phyloP scores from a whole-genome alignment of 2,113 vertebrate species.

The Rhineura floridana region DNA sequence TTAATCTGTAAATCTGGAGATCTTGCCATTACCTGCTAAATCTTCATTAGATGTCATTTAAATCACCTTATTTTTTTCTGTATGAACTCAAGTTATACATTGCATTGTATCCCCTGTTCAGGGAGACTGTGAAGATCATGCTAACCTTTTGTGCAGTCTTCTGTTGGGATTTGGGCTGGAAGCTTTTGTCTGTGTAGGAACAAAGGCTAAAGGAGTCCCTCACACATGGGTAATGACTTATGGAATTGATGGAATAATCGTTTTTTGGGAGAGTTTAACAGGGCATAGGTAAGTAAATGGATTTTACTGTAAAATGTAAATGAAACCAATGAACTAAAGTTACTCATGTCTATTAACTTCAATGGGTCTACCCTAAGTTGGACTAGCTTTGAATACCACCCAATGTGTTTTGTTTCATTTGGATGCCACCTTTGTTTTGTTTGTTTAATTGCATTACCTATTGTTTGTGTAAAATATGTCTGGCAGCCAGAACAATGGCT shows the following conservation, averaged over 20 bases:
- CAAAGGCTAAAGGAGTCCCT: conserved; percentile 87
- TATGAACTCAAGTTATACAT: not conserved
- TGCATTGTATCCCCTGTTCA: conserved; percentile 56
- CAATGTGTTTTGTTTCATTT: not conserved
- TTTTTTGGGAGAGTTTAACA: conserved; percentile 97
- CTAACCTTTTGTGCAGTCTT: conserved; percentile 93
- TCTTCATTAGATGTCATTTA: not conserved
- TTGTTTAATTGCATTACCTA: not conserved
- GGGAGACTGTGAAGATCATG: conserved; percentile 98
- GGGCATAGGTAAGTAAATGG: conserved; percentile 85
- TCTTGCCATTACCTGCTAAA: not conserved
- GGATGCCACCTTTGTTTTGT: not conserved
- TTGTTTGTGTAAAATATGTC: not conserved
- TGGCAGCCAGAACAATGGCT: not conserved
- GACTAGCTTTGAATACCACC: too few species aligned
- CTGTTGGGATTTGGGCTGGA: conserved; percentile 94
- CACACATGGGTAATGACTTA: conserved; percentile 95
- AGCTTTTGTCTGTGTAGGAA: conserved; percentile 96
- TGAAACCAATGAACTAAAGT: too few species aligned
- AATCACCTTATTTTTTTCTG: not conserved
- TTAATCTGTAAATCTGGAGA: not conserved
- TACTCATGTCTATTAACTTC: too few species aligned
- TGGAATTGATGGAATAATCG: conserved; percentile 87
- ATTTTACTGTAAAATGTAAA: not conserved
- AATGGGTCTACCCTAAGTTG: too few species aligned